These are phyloP conservation scores for Stegastes partitus DNA, from an alignment of 2,113 vertebrate species.

Conservation along the genomic window DNA sequence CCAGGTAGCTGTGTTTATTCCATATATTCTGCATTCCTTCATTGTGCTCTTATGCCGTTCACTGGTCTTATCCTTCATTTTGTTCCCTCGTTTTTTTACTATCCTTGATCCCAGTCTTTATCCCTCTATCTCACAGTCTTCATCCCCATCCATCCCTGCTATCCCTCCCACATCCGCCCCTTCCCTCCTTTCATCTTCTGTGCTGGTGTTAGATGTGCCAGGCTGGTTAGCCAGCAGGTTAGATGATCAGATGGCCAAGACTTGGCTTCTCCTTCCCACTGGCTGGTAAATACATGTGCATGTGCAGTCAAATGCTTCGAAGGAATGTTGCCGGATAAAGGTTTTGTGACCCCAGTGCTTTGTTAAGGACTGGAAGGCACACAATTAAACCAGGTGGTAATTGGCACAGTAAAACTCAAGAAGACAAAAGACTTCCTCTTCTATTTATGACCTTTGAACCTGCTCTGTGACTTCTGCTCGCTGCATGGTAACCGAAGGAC, in stretches of 20 bases:
- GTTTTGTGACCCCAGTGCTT: slow-evolving; percentile 34
- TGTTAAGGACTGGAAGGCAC: slow-evolving; percentile 27
- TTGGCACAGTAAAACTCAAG: slow-evolving; percentile 21
- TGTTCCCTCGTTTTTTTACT: slow-evolving; percentile 16
- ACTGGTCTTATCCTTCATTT: slow-evolving; percentile 40
- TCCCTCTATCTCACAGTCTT: slow-evolving; percentile 32
- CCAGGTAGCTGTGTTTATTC: not conserved
- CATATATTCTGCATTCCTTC: slow-evolving; percentile 27
- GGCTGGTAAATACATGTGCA: slow-evolving; percentile 3
- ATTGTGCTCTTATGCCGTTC: slow-evolving; percentile 1
- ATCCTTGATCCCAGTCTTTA: slow-evolving; percentile 47
- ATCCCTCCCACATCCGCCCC: slow-evolving; percentile 10
- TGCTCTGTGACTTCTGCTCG: slow-evolving; percentile 26
- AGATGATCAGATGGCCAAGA: slow-evolving; percentile 42
- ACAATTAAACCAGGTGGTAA: slow-evolving; percentile 40
- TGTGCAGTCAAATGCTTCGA: slow-evolving; percentile 10
- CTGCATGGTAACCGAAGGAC: slow-evolving; percentile 16
- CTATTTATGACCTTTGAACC: slow-evolving; percentile 53
- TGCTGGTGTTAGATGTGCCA: slow-evolving; percentile 32
- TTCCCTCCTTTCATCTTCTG: slow-evolving; percentile 34
- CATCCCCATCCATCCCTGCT: slow-evolving; percentile 23
- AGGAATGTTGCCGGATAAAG: slow-evolving; percentile 30
- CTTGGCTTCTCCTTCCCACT: slow-evolving; percentile 3
- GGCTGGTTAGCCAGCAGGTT: slow-evolving; percentile 39
- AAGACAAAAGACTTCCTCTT: slow-evolving; percentile 50